Percentiles rank a stretch among this genome's conserved stretches.
phyloP scores from a whole-genome alignment of 1,140 invertebrate genomes.

The Potamilus streckersoni region DNA sequence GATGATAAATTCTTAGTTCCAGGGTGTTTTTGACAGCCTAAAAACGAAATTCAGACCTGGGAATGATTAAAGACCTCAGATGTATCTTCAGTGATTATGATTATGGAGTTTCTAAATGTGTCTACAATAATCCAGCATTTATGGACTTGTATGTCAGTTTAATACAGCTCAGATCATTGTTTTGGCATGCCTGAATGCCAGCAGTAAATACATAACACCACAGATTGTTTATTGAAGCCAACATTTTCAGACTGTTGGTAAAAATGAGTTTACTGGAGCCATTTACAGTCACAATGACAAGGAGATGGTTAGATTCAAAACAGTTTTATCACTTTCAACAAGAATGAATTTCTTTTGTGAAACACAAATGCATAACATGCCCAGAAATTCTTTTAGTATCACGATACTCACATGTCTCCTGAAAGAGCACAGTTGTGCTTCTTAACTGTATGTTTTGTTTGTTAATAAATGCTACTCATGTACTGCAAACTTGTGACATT shows the following conservation, averaged over 20 bases:
- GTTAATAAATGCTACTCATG: slow-evolving; percentile 4
- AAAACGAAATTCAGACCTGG: too few relatives aligned
- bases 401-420: slow-evolving; percentile 16
- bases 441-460: slow-evolving; percentile 18
- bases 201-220: too few relatives aligned
- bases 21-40: too few relatives aligned
- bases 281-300: neutral
- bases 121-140: too few relatives aligned
- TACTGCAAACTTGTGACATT: neutral
- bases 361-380: neutral
- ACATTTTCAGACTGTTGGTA: neutral
- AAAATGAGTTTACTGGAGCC: neutral
- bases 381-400: slow-evolving; percentile 19
- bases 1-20: too few relatives aligned
- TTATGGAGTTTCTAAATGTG: too few relatives aligned
- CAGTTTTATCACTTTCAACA: neutral
- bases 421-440: neutral
- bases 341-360: neutral
- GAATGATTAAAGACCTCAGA: too few relatives aligned
- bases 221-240: neutral
- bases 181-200: too few relatives aligned
- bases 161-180: too few relatives aligned
- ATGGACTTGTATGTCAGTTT: too few relatives aligned
- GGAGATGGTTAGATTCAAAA: slow-evolving; percentile 8
- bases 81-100: too few relatives aligned